Conservation (phyloP, 1,140 invertebrate species). For the Orchestia grillus region DNA sequence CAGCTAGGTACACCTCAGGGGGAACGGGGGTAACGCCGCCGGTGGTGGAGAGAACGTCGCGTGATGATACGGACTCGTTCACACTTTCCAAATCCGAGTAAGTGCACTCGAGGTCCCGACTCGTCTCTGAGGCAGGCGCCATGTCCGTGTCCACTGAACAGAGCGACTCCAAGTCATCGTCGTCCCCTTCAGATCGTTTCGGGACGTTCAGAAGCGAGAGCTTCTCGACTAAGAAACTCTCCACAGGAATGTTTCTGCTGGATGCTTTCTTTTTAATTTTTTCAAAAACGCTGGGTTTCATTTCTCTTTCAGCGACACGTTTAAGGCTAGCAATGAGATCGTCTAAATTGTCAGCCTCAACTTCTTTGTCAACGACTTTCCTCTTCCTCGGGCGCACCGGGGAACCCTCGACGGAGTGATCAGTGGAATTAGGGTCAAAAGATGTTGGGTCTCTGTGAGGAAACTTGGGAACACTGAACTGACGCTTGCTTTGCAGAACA, state of each 20-base stretch:
- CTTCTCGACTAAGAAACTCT: slow-evolving; percentile 59
- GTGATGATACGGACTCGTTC: slow-evolving; percentile 64
- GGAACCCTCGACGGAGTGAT: slow-evolving; percentile 50
- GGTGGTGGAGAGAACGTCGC: slow-evolving; percentile 5
- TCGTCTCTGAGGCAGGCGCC: slow-evolving; percentile 65
- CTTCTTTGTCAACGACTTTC: slow-evolving; percentile 62
- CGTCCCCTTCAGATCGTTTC: slow-evolving; percentile 57
- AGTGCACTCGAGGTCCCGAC: slow-evolving; percentile 64
- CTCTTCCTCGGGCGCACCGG: slow-evolving; percentile 57
- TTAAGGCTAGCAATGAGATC: slow-evolving; percentile 66
- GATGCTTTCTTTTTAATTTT: slow-evolving; percentile 54
- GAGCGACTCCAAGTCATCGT: slow-evolving; percentile 67
- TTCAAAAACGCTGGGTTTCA: slow-evolving; percentile 58
- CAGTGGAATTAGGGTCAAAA: slow-evolving; percentile 47
- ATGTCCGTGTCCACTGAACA: slow-evolving; percentile 66
- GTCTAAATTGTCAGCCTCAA: slow-evolving; percentile 65
- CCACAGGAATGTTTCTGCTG: slow-evolving; percentile 57
- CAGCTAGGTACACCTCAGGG: slow-evolving; percentile 34
- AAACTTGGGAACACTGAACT: slow-evolving; percentile 37
- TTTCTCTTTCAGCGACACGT: slow-evolving; percentile 65
- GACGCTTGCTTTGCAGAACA: slow-evolving; percentile 23
- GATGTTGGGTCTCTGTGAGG: slow-evolving; percentile 23
- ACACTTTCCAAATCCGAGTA: slow-evolving; percentile 66
- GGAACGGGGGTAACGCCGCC: slow-evolving; percentile 25
- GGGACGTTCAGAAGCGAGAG: slow-evolving; percentile 60